Evolutionary conservation across 2,113 vertebrate genomes (phyloP), one percentile per base, ranked within the genome.

Genomic region (Phaetusa simplex): DNA sequence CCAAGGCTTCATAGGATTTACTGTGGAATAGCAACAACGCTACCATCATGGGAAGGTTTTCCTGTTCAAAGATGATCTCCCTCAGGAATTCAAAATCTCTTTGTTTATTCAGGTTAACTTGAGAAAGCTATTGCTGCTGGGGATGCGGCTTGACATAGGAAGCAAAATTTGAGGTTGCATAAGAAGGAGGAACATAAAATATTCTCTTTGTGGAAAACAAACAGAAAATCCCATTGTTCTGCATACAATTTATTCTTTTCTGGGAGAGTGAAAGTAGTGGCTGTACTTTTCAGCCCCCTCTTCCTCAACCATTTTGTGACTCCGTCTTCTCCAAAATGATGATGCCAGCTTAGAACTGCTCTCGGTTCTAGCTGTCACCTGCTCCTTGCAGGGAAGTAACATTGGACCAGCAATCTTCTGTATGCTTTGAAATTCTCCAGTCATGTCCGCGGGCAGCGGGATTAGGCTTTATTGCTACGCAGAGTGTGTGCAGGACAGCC

Each of bases 81-180:
- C 49, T 89, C 9, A 43, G 92, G 85, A 88, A 15, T 47, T 91
- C 29, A 62, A 42, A 72, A 62, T 67, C 45, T 81, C 59, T 49
- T 71, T 90, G 13, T 85, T 94, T 90, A 73, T 93, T 90, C 82
- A 86, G 24, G 42, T 90, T 95, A 91, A 45, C 58, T 45, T 70
- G 82, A 88, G 71, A 90, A 93, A 66, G 45, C 59, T 88, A 8
- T 77, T 3, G 11, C 67, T 95, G 32, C 67, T 66, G 80, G 83
- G 74, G 21, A 86, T 53, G 50, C 3, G 12, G 62, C 43, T 88
- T 36, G 22, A 62, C 42, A 70, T 5, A 62, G 38, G 74, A 69
- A 88, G 64, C n/a, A 93, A 71, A 82, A 84, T 71, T 50, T 66
- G 64, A 74, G 59, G n/a, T 88, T 86, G 64, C n/a, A 4, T 94